phyloP scores from a whole-genome alignment of 2,113 vertebrate genomes.

The Corythaeola cristata region DNA sequence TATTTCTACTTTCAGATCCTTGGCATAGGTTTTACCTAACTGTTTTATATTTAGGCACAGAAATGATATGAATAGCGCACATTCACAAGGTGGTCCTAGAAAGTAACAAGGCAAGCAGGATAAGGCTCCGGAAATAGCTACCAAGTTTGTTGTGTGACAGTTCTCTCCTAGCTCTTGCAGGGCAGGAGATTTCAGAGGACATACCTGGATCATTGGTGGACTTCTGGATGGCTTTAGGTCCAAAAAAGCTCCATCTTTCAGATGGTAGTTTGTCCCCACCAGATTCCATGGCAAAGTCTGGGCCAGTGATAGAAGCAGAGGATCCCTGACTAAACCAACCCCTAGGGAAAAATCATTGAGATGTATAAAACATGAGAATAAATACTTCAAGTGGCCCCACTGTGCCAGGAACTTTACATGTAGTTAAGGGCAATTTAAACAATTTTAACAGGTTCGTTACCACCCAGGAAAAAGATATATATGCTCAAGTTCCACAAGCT shows the following conservation, averaged over 20 bases:
- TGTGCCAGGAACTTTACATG: not conserved
- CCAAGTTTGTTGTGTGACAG: not conserved
- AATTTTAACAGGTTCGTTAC: not conserved
- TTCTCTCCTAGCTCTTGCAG: not conserved
- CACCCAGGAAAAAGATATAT: not conserved
- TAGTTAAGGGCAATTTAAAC: not conserved
- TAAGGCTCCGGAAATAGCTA: not conserved
- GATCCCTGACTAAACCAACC: slow-evolving; percentile 87
- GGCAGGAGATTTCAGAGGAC: not conserved
- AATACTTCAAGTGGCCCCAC: not conserved
- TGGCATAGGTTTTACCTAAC: not conserved
- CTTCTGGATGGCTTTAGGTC: slow-evolving; percentile 85
- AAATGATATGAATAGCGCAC: not conserved
- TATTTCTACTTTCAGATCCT: not conserved
- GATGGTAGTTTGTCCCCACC: slow-evolving; percentile 76
- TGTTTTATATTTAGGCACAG: not conserved
- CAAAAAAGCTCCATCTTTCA: slow-evolving; percentile 91
- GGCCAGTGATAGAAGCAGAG: slow-evolving; percentile 71
- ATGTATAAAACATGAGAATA: not conserved
- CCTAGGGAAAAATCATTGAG: slow-evolving; percentile 58
- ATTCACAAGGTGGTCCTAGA: not conserved
- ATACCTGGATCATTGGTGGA: slow-evolving; percentile 86
- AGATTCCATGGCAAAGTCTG: slow-evolving; percentile 73
- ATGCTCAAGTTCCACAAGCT: not conserved
- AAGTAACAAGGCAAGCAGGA: not conserved